Evolutionary conservation across 2,888 invertebrate species (phyloP).

Genomic region (Oscheius sp.): DNA sequence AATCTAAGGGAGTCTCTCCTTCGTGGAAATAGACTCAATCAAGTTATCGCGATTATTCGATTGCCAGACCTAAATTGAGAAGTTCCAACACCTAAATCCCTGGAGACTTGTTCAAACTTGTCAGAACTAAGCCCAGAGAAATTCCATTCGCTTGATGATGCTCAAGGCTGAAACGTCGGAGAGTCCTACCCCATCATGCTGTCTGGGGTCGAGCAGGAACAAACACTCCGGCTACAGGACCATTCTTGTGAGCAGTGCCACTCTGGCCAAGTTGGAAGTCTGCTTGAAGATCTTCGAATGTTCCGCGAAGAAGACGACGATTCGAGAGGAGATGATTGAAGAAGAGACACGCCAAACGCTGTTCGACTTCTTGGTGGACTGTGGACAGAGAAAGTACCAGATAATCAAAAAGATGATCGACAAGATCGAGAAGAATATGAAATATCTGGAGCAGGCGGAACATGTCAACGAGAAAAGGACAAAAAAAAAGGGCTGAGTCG

Average conservation of each 20-base stretch:
- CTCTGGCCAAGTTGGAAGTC: neutral
- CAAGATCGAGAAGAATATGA: neutral
- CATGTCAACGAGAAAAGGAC: neutral
- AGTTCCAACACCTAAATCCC: neutral
- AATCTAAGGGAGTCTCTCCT: neutral
- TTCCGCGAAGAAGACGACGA: neutral
- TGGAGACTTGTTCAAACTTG: neutral
- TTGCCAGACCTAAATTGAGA: neutral
- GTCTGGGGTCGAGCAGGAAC: neutral
- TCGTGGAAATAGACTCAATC: constrained; percentile 13
- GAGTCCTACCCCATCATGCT: neutral
- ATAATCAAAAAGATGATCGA: neutral
- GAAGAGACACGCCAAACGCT: neutral
- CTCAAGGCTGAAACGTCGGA: neutral
- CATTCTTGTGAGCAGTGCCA: neutral
- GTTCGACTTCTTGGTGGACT: constrained; percentile 3
- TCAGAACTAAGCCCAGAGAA: neutral
- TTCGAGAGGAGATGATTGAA: neutral
- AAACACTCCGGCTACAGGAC: neutral
- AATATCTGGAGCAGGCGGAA: neutral
- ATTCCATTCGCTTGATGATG: neutral
- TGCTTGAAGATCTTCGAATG: neutral
- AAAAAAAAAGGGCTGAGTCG: neutral
- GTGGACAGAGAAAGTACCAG: neutral
- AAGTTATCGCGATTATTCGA: constrained; percentile 32